Percentiles rank a stretch among this genome's conserved stretches.
These are phyloP conservation scores for Cyrtonyx montezumae DNA, from an alignment of 2,113 vertebrate genomes.

Conservation along the genomic window DNA sequence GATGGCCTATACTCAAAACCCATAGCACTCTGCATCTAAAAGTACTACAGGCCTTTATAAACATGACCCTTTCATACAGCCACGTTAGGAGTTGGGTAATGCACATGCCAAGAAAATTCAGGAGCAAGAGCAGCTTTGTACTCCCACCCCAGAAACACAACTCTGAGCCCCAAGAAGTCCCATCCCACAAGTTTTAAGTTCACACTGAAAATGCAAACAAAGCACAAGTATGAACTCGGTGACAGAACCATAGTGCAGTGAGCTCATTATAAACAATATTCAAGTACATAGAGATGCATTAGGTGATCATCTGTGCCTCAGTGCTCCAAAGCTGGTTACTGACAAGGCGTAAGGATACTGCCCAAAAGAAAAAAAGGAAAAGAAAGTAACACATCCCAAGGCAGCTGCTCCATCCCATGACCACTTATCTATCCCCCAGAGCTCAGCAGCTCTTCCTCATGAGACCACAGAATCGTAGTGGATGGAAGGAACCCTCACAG, in stretches of 20 bases:
- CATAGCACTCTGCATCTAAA: not conserved
- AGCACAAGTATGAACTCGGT: not conserved
- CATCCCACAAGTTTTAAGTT: not conserved
- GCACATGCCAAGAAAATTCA: not conserved
- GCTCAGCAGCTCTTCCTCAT: not conserved
- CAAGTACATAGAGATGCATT: not conserved
- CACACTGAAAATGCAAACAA: fast-evolving
- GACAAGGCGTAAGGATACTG: fast-evolving
- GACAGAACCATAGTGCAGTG: not conserved
- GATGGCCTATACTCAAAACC: not conserved
- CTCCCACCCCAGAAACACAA: not conserved
- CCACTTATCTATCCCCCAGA: not conserved
- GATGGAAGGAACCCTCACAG: too few species aligned
- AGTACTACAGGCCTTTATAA: not conserved
- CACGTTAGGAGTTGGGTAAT: not conserved
- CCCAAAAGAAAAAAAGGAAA: fast-evolving
- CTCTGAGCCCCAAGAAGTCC: not conserved
- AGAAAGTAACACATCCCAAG: not conserved
- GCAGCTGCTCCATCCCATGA: not conserved
- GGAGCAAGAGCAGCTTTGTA: not conserved
- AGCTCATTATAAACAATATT: not conserved
- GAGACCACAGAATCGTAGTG: not conserved
- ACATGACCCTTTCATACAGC: not conserved
- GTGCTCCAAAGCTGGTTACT: not conserved
- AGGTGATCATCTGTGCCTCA: not conserved